phyloP scores from a whole-genome alignment of 1,140 invertebrate genomes.

The Zaprionus gabonicus region DNA sequence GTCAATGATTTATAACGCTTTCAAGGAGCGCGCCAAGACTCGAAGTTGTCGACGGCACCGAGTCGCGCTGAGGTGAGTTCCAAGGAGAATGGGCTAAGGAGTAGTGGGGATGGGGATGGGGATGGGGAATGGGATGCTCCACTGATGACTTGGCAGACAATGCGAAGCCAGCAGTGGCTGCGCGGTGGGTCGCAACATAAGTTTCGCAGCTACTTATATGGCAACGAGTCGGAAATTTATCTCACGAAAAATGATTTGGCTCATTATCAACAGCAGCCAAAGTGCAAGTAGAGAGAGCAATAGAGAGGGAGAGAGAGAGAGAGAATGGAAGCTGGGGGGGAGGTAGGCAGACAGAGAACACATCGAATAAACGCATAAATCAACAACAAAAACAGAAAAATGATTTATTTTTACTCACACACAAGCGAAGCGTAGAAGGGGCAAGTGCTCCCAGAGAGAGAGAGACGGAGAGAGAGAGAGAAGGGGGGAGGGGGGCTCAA shows the following conservation, averaged over 20 bases:
- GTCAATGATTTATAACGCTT: slow-evolving; percentile 83
- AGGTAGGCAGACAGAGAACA: slow-evolving; percentile 24
- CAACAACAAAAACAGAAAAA: slow-evolving; percentile 83
- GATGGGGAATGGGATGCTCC: not conserved
- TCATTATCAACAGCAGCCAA: slow-evolving; percentile 79
- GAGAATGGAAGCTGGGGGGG: not conserved
- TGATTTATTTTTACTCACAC: slow-evolving; percentile 69
- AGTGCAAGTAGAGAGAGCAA: slow-evolving; percentile 51
- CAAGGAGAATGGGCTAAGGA: not conserved
- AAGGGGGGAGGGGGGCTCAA: slow-evolving; percentile 22
- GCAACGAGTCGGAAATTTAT: slow-evolving; percentile 67
- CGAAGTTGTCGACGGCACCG: slow-evolving; percentile 75
- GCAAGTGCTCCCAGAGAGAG: not conserved
- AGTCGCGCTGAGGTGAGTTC: slow-evolving; percentile 39
- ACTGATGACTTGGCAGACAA: slow-evolving; percentile 63
- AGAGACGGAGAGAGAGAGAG: not conserved
- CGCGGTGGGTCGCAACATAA: slow-evolving; percentile 65
- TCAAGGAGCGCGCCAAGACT: slow-evolving; percentile 77
- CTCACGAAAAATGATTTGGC: slow-evolving; percentile 82
- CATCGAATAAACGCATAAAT: slow-evolving; percentile 82
- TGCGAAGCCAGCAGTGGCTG: slow-evolving; percentile 24
- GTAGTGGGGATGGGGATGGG: not conserved
- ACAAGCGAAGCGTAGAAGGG: slow-evolving; percentile 8
- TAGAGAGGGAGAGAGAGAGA: slow-evolving; percentile 23
- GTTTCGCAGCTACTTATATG: slow-evolving; percentile 79